A percentile compares a stretch with the other conserved stretches of the same genome.
Evolutionary conservation across 2,888 invertebrate genomes (phyloP).

Genomic region (Ditula angustiorana): DNA sequence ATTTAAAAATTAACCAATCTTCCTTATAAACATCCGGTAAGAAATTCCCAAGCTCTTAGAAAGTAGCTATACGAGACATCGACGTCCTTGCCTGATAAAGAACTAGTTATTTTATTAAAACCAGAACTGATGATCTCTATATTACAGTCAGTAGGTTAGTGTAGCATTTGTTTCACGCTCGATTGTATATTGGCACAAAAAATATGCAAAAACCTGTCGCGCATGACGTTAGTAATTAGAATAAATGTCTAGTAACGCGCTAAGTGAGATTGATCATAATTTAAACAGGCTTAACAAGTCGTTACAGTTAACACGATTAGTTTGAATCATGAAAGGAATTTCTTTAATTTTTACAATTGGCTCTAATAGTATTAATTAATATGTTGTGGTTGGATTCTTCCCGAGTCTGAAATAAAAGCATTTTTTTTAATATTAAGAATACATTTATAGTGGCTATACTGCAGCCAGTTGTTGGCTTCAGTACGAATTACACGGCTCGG

Average conservation of each 20-base stretch:
- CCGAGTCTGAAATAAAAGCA: too few species aligned
- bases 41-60: constrained; percentile 16
- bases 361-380: too few species aligned
- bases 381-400: too few species aligned
- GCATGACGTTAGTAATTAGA: constrained; percentile 2
- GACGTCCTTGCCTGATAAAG: constrained; percentile 21
- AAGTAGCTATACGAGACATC: constrained; percentile 29
- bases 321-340: background rate
- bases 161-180: constrained; percentile 16
- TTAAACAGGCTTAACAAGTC: background rate
- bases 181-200: constrained; percentile 17
- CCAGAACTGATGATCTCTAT: background rate
- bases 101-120: constrained; percentile 2
- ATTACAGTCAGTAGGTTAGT: constrained; percentile 30
- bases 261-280: constrained; percentile 6
- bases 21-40: constrained; percentile 16
- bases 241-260: background rate
- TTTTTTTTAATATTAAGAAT: too few species aligned
- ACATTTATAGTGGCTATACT: too few species aligned
- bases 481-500: too few species aligned
- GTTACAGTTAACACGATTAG: background rate
- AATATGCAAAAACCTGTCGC: constrained; percentile 11
- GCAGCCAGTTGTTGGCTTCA: too few species aligned
- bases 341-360: too few species aligned
- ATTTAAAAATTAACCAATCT: constrained; percentile 15